A percentile compares a stretch with the other conserved stretches of the same genome.
Evolutionary conservation across 2,888 invertebrate genomes (phyloP).

Genomic region (Ferdinandea cuprea): DNA sequence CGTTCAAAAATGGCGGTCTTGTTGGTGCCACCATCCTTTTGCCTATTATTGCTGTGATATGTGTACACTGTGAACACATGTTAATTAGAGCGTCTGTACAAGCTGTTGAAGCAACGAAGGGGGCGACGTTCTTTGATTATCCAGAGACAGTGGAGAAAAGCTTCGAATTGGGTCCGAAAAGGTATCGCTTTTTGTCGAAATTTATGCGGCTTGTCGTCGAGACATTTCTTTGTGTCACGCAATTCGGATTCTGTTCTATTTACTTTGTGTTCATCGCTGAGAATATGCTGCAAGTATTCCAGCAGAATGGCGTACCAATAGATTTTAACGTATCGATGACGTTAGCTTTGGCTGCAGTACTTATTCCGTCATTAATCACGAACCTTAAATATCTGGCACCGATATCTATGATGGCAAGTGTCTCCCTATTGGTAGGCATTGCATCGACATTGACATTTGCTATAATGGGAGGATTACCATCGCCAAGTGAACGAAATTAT

Average conservation of each 20-base stretch:
- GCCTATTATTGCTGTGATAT: conserved; percentile 92
- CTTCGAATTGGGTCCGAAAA: conserved; percentile 88
- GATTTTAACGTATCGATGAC: conserved; percentile 79
- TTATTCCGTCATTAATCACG: conserved; percentile 80
- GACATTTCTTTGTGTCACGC: conserved; percentile 94
- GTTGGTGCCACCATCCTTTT: conserved; percentile 91
- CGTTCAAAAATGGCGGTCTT: conserved; percentile 95
- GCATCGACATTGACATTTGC: conserved; percentile 91
- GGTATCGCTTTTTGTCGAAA: conserved; percentile 85
- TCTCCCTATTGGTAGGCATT: conserved; percentile 88
- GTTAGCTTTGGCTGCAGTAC: conserved; percentile 79
- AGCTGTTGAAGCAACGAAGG: conserved; percentile 79
- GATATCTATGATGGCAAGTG: conserved; percentile 90
- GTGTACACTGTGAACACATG: conserved; percentile 96
- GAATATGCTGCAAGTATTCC: conserved; percentile 89
- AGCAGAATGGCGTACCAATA: conserved; percentile 78
- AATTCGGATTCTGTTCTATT: conserved; percentile 98
- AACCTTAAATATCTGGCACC: conserved; percentile 85
- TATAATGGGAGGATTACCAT: conserved; percentile 88
- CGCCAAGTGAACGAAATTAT: conserved; percentile 85
- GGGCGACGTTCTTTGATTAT: conserved; percentile 87
- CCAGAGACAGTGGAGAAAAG: conserved; percentile 92
- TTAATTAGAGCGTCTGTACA: conserved; percentile 84
- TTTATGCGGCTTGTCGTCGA: conserved; percentile 90
- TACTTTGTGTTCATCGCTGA: conserved; percentile 97